Base-by-base conservation (phyloP, 2,888 invertebrate species). In the Eueremaeus valkanovi region DNA sequence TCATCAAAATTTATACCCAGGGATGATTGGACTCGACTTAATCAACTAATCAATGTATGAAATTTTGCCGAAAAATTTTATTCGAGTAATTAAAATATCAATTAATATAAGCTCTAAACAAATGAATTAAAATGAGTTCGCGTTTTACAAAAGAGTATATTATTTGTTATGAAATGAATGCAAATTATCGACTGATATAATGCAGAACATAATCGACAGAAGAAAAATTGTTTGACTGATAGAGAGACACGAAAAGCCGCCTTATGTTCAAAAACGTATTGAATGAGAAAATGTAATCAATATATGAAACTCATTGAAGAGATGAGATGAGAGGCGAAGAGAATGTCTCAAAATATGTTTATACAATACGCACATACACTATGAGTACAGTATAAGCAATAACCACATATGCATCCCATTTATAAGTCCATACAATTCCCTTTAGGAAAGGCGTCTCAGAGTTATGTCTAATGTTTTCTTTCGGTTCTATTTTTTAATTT, bases 171-270 rank as follows among this genome's bases (percentile, higher is more conserved):
- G 45, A 70, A 66, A 66, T 66, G 66, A 45, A 66, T 66, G 66
- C 66, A 66, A 66, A 45, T 45, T 70, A 70, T 70, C 45, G 63
- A 70, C 45, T 70, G 70, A 70, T 70, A 70, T 70, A 70, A 70
- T 70, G 70, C 70, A 70, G 70, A 70, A 16, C 70, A 24, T n/a
- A 45, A 40, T 68, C 68, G 45, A 45, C 11, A 45, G 45, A 45
- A 8, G 45, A 45, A 24, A 55, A 55, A 36, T 45, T 42, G 42
- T 70, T 36, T 66, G n/a, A n/a, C 21, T 33, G 36, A 66, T 33
- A 66, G 33, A 36, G n/a, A 18, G 58, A 58, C 58, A 11, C 21
- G 31, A 70, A 70, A 70, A 70, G 70, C 70, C 70, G 70, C 42
- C 70, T 40, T 40, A 42, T 66, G 66, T 40, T 66, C 36, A 66